A percentile compares a stretch with the other conserved stretches of the same genome.
Evolutionary conservation across 2,113 vertebrate species (phyloP).

Genomic region (Progne subis): DNA sequence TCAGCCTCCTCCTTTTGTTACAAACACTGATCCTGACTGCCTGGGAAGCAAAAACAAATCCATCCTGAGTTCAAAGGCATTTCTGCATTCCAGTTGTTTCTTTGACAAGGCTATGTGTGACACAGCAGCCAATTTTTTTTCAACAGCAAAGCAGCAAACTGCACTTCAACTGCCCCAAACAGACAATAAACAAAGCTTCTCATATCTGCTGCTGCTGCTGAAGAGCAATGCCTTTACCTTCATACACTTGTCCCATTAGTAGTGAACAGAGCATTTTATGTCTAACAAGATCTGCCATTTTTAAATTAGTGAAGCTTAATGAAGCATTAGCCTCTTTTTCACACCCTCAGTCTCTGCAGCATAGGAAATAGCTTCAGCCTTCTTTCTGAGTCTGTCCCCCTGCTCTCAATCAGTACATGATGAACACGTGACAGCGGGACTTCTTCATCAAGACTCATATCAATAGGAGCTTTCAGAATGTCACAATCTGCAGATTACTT

Average conservation of each 20-base stretch:
- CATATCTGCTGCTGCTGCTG: neutral
- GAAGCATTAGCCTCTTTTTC: slow-evolving; percentile 3
- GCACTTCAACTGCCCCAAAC: neutral
- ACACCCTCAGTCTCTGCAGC: neutral
- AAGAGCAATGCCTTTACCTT: slow-evolving; percentile 35
- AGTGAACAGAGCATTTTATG: neutral
- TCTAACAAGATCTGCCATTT: neutral
- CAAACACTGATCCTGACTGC: slow-evolving; percentile 31
- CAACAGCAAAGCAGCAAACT: neutral
- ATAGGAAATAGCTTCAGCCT: slow-evolving; percentile 33
- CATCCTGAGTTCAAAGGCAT: slow-evolving; percentile 43
- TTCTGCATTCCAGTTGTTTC: slow-evolving; percentile 13
- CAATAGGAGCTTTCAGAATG: slow-evolving; percentile 71
- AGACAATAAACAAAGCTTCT: neutral
- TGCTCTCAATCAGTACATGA: neutral
- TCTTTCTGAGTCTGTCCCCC: neutral
- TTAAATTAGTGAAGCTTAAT: neutral
- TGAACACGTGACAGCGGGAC: slow-evolving; percentile 50
- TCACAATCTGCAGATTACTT: slow-evolving; percentile 62
- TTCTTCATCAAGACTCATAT: slow-evolving; percentile 59
- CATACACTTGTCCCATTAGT: neutral
- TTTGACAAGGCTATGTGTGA: neutral
- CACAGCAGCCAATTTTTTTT: neutral
- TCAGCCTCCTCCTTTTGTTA: neutral
- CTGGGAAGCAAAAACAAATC: slow-evolving; percentile 52